Percentiles rank a stretch among this genome's conserved stretches.
Evolutionary conservation across 2,797 vertebrate species (phyloP).

Genomic region (Synanceia verrucosa): DNA sequence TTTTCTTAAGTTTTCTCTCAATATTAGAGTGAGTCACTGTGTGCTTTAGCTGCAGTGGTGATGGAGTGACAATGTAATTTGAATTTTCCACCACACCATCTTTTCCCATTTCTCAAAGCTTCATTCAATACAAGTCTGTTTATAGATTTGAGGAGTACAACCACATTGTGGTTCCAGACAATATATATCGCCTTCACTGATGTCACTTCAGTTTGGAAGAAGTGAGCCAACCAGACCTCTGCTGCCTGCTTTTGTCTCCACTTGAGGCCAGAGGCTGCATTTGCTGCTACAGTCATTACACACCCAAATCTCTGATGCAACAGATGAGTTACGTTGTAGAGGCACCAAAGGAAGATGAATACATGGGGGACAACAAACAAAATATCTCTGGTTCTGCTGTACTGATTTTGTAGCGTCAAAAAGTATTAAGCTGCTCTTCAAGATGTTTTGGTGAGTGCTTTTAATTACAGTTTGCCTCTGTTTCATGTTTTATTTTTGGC

Average conservation of each 20-base stretch:
- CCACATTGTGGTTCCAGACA: not conserved
- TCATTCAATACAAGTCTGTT: not conserved
- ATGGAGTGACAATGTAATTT: not conserved
- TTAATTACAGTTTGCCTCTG: not conserved
- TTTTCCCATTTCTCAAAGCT: not conserved
- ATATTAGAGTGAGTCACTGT: conserved; percentile 4
- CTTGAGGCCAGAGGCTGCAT: not conserved
- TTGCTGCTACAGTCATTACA: not conserved
- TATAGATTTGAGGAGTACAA: not conserved
- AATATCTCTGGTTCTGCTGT: not conserved
- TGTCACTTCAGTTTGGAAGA: no score
- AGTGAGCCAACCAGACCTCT: not conserved
- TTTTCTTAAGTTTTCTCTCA: conserved; percentile 5
- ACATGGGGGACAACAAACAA: not conserved
- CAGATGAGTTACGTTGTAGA: not conserved
- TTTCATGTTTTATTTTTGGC: not conserved
- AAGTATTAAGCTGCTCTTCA: not conserved
- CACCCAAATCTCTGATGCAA: not conserved
- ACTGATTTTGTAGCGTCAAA: not conserved
- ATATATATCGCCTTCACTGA: not conserved
- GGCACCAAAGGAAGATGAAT: not conserved
- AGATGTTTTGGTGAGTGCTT: not conserved
- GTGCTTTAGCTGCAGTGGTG: not conserved
- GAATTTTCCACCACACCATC: not conserved
- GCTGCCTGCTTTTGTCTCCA: not conserved